phyloP scores from a whole-genome alignment of 2,113 vertebrate genomes.

The Drymodes brunneopygia region DNA sequence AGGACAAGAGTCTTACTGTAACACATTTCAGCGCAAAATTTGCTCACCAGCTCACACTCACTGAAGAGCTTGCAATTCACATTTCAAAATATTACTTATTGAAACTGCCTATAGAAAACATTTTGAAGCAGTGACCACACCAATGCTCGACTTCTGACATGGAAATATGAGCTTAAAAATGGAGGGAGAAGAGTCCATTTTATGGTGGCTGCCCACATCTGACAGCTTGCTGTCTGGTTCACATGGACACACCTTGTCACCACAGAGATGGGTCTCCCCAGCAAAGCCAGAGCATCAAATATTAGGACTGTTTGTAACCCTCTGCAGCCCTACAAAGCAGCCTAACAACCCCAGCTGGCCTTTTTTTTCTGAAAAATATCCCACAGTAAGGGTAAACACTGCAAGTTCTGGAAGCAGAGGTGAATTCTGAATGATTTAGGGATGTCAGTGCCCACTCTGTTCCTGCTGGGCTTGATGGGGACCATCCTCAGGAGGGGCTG shows the following conservation, averaged over 20 bases:
- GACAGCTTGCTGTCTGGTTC: neutral
- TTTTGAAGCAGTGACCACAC: neutral
- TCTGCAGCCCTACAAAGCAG: neutral
- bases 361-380: neutral
- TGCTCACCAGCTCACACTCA: neutral
- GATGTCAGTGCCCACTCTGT: neutral
- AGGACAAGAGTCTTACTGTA: neutral
- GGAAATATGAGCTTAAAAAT: neutral
- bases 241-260: neutral
- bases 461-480: neutral
- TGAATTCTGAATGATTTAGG: neutral
- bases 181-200: neutral
- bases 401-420: neutral
- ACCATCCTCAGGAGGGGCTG: neutral
- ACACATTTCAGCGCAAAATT: neutral
- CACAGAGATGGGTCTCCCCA: neutral
- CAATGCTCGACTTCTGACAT: neutral
- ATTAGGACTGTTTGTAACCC: neutral
- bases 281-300: rapidly evolving
- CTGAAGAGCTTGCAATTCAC: neutral
- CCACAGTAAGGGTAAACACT: neutral
- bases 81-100: neutral
- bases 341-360: neutral
- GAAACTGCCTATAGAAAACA: neutral
- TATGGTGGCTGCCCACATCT: neutral